phyloP scores from a whole-genome alignment of 2,797 vertebrate genomes.

The Takifugu ocellatus region DNA sequence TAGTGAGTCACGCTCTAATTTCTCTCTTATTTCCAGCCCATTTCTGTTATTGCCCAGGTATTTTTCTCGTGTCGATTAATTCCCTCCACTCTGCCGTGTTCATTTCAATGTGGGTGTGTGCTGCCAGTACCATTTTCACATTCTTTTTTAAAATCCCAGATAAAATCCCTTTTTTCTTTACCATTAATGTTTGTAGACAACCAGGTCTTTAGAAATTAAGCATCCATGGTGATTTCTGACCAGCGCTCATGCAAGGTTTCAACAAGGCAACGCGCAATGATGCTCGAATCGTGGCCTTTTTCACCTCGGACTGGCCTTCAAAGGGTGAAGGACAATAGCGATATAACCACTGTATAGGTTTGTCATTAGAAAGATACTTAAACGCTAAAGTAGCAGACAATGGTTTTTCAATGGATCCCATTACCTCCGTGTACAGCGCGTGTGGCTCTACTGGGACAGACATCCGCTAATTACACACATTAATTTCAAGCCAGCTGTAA shows the following conservation, averaged over 20 bases:
- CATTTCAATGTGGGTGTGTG: constrained; percentile 6
- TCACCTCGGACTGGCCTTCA: not conserved
- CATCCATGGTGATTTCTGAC: not conserved
- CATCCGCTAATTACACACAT: constrained; percentile 68
- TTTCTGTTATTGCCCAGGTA: constrained; percentile 25
- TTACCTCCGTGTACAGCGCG: constrained; percentile 64
- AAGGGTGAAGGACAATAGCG: not conserved
- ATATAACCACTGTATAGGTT: constrained; percentile 50
- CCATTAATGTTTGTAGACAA: constrained; percentile 6
- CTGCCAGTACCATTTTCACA: no score
- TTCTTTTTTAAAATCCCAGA: no score
- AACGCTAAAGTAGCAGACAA: constrained; percentile 58
- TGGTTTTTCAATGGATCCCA: constrained; percentile 70
- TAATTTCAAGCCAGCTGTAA: constrained; percentile 69
- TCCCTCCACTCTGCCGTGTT: constrained; percentile 35
- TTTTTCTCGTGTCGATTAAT: constrained; percentile 50
- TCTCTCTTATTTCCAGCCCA: constrained; percentile 30
- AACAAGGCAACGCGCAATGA: no score
- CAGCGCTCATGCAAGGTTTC: no score
- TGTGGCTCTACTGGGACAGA: constrained; percentile 60
- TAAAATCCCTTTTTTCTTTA: not conserved
- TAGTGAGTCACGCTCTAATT: constrained; percentile 33
- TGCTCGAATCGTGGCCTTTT: no score
- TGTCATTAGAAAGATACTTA: constrained; percentile 60
- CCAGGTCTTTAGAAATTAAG: not conserved